phyloP scores from a whole-genome alignment of 2,888 invertebrate genomes.

The Aphodius sticticus region DNA sequence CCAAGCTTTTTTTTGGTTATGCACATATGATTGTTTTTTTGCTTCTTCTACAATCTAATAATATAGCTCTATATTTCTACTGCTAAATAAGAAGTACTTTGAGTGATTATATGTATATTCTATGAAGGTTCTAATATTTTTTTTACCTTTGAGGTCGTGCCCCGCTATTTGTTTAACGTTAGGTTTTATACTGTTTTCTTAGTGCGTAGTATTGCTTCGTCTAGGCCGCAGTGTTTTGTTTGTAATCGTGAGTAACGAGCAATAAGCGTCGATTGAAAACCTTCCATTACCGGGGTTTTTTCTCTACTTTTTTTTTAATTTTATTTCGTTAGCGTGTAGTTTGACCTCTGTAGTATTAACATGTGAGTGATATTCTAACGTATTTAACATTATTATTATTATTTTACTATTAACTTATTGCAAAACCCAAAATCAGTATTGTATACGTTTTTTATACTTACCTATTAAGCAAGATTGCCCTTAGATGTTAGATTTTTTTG shows the following conservation, averaged over 20 bases:
- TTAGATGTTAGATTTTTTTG: constrained; percentile 41
- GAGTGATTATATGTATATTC: too few relatives aligned
- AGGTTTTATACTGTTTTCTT: constrained; percentile 28
- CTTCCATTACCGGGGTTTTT: too few relatives aligned
- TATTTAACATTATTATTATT: constrained; percentile 46
- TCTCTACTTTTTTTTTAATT: constrained; percentile 38
- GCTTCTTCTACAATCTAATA: neutral
- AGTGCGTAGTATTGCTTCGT: neutral
- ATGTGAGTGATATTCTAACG: constrained; percentile 58
- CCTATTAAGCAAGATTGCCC: constrained; percentile 44
- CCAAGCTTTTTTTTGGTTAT: too few relatives aligned
- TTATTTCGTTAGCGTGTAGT: constrained; percentile 45
- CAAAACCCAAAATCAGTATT: constrained; percentile 59
- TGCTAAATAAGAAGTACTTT: too few relatives aligned
- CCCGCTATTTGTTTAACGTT: constrained; percentile 23
- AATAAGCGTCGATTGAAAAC: neutral
- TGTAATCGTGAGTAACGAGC: constrained; percentile 8
- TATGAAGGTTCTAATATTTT: too few relatives aligned
- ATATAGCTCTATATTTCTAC: neutral
- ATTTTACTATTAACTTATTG: constrained; percentile 52
- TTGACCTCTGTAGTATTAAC: constrained; percentile 57
- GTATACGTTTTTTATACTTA: constrained; percentile 55
- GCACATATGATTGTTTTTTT: neutral
- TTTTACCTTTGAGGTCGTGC: constrained; percentile 7
- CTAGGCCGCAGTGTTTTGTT: constrained; percentile 14